phyloP scores from a whole-genome alignment of 2,888 invertebrate species.

The Lasioglossum morio region DNA sequence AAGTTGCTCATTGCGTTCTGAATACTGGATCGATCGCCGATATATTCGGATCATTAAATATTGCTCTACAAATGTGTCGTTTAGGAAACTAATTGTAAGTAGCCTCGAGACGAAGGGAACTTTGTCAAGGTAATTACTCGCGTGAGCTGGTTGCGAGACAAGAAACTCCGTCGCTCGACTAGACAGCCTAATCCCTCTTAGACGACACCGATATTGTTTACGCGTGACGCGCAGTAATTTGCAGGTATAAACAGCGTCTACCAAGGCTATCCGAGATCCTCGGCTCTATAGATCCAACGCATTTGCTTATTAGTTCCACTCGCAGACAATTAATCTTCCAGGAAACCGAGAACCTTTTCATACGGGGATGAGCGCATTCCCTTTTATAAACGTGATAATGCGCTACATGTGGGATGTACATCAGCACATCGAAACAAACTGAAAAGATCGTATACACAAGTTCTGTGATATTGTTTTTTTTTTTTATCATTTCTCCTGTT shows the following conservation, averaged over 20 bases:
- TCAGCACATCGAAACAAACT: background rate
- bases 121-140: conserved; percentile 4
- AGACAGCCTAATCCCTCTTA: conserved; percentile 20
- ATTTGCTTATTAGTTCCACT: conserved; percentile 1
- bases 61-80: background rate
- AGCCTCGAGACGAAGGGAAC: background rate
- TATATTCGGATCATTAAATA: background rate
- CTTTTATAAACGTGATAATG: background rate
- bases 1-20: background rate
- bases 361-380: background rate
- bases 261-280: background rate
- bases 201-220: conserved; percentile 23
- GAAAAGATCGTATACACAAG: too few relatives aligned
- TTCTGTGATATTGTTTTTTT: too few relatives aligned
- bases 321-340: background rate
- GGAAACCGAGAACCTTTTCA: background rate
- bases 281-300: background rate
- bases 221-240: conserved; percentile 11
- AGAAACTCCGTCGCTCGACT: conserved; percentile 1
- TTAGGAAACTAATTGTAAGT: background rate
- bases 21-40: background rate
- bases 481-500: background rate
- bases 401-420: background rate
- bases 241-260: background rate
- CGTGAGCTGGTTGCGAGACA: conserved; percentile 2